These are phyloP conservation scores for Sebastes miniatus DNA, from an alignment of 2,797 vertebrate genomes.

Conservation along the genomic window DNA sequence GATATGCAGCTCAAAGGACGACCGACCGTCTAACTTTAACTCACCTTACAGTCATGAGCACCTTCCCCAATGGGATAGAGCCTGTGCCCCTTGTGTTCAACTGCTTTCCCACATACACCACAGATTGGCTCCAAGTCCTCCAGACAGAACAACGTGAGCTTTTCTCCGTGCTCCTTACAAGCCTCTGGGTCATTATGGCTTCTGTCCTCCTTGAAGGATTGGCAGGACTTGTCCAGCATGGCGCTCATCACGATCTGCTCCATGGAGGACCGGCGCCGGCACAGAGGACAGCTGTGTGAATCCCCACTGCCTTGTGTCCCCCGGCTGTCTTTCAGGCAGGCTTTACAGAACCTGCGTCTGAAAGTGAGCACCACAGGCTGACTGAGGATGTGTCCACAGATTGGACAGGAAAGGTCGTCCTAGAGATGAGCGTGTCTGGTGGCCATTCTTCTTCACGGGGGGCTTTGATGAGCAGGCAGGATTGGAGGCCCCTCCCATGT, in stretches of 20 bases:
- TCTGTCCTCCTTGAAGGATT: slow-evolving; percentile 68
- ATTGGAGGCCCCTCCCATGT: slow-evolving; percentile 66
- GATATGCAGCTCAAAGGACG: not conserved
- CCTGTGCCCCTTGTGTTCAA: slow-evolving; percentile 76
- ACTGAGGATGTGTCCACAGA: slow-evolving; percentile 87
- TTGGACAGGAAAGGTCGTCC: slow-evolving; percentile 87
- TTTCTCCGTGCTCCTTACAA: slow-evolving; percentile 80
- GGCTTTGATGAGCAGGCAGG: slow-evolving; percentile 43
- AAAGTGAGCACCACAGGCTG: slow-evolving; percentile 87
- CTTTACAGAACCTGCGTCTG: slow-evolving; percentile 88
- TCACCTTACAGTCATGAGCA: slow-evolving; percentile 84
- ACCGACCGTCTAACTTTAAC: not conserved
- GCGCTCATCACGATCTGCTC: slow-evolving; percentile 74
- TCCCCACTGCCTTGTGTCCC: slow-evolving; percentile 56
- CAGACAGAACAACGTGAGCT: slow-evolving; percentile 81
- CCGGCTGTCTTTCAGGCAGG: slow-evolving; percentile 84
- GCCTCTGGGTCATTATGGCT: slow-evolving; percentile 70
- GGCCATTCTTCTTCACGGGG: slow-evolving; percentile 68
- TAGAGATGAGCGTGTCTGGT: slow-evolving; percentile 52
- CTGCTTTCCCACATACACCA: slow-evolving; percentile 71
- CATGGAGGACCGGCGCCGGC: slow-evolving; percentile 71
- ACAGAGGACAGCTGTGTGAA: slow-evolving; percentile 83
- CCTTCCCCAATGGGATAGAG: slow-evolving; percentile 81
- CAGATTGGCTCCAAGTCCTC: slow-evolving; percentile 83
- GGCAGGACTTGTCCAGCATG: slow-evolving; percentile 75